These are phyloP conservation scores for Tortrix viridana DNA, from an alignment of 2,888 invertebrate genomes.

Conservation along the genomic window DNA sequence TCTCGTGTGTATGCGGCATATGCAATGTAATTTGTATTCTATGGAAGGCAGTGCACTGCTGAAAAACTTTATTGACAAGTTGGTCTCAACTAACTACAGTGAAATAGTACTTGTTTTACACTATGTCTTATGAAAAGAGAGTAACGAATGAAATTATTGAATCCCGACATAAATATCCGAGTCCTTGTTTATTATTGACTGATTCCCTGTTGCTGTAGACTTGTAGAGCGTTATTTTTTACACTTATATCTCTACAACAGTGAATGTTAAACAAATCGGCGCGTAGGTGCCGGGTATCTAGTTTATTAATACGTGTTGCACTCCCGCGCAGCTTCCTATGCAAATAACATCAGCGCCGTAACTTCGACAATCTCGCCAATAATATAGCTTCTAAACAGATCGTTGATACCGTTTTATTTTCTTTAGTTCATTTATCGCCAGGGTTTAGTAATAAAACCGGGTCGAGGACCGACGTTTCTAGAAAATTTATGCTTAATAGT, in stretches of 20 bases:
- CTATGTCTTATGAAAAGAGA: no score
- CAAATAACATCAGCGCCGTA: slow-evolving; percentile 49
- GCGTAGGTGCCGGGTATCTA: slow-evolving; percentile 44
- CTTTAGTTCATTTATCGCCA: slow-evolving; percentile 59
- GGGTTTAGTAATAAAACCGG: slow-evolving; percentile 51
- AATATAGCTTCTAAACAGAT: slow-evolving; percentile 42
- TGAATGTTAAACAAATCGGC: slow-evolving; percentile 9
- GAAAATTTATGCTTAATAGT: slow-evolving; percentile 26
- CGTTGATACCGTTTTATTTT: slow-evolving; percentile 53
- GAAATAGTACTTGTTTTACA: not conserved
- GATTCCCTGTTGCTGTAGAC: not conserved
- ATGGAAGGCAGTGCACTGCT: not conserved
- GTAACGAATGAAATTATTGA: no score
- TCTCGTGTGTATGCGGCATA: not conserved
- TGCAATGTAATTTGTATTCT: slow-evolving; percentile 9
- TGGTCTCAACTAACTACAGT: not conserved
- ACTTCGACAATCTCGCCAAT: slow-evolving; percentile 46
- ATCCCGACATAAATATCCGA: no score
- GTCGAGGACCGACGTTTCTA: slow-evolving; percentile 20
- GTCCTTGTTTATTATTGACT: no score
- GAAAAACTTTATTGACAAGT: slow-evolving; percentile 1
- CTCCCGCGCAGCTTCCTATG: slow-evolving; percentile 45
- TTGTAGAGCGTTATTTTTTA: not conserved
- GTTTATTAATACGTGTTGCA: slow-evolving; percentile 50
- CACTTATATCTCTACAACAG: slow-evolving; percentile 11